A percentile compares a stretch with the other conserved stretches of the same genome.
These are phyloP conservation scores for Dryobota labecula DNA, from an alignment of 2,888 invertebrate species.

Conservation along the genomic window DNA sequence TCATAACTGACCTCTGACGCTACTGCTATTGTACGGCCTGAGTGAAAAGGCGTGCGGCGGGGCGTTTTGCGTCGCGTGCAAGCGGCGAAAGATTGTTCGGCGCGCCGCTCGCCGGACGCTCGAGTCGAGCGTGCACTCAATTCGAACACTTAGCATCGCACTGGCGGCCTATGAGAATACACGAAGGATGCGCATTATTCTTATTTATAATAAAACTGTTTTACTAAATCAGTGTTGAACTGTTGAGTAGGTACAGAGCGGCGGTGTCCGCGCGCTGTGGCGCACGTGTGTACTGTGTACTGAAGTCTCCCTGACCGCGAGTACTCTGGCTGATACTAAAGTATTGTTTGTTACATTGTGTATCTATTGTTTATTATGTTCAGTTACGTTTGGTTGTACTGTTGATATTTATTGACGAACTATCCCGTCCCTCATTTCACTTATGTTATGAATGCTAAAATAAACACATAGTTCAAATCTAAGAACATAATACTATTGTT, in stretches of 20 bases:
- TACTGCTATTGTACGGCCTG: no score
- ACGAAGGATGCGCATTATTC: slow-evolving; percentile 2
- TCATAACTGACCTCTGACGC: neutral
- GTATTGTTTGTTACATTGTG: slow-evolving; percentile 12
- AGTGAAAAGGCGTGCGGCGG: no score
- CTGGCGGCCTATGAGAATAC: neutral
- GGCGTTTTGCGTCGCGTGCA: no score
- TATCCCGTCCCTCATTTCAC: slow-evolving; percentile 88
- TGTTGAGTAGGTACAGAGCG: neutral
- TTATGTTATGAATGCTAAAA: slow-evolving; percentile 82
- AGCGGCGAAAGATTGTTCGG: no score
- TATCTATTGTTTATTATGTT: slow-evolving; percentile 28
- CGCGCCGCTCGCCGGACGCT: no score
- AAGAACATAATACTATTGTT: slow-evolving; percentile 60
- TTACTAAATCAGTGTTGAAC: neutral
- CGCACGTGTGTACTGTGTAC: neutral
- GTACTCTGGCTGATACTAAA: neutral
- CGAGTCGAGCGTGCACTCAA: no score
- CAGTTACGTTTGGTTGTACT: slow-evolving; percentile 52
- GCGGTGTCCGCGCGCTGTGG: neutral
- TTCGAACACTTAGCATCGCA: neutral
- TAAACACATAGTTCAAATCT: slow-evolving; percentile 79
- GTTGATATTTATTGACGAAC: slow-evolving; percentile 77
- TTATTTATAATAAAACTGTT: neutral
- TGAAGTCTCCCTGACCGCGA: neutral